Percentiles rank a stretch among this genome's conserved stretches.
phyloP scores from a whole-genome alignment of 2,797 vertebrate species.

The Catamblyrhynchus diadema region DNA sequence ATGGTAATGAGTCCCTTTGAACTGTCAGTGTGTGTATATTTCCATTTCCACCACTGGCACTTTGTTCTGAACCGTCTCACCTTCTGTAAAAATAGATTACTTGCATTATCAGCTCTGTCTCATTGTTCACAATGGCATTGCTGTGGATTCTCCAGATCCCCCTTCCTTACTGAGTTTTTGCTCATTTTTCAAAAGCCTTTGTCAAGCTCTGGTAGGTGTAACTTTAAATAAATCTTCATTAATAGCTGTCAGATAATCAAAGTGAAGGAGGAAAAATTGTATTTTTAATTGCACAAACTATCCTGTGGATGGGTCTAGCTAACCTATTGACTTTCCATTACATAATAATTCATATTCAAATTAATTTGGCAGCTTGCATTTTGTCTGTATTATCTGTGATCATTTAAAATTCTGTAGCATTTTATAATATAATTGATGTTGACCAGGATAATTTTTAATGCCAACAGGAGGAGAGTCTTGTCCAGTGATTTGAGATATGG shows the following conservation, averaged over 20 bases:
- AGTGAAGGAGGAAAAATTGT: neutral
- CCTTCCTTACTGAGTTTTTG: neutral
- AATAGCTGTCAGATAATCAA: neutral
- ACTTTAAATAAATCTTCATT: neutral
- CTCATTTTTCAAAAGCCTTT: neutral
- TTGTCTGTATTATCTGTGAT: conserved; percentile 8
- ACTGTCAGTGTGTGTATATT: conserved; percentile 27
- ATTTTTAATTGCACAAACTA: neutral
- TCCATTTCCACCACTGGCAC: conserved; percentile 51
- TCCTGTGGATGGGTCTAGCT: neutral
- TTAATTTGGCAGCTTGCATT: conserved; percentile 15
- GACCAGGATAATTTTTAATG: neutral
- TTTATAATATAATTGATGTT: neutral
- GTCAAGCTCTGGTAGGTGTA: conserved; percentile 7
- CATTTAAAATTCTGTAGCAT: neutral
- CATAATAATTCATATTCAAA: neutral
- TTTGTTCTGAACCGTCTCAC: conserved; percentile 49
- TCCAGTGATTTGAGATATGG: neutral
- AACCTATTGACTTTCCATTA: neutral
- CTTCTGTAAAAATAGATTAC: conserved; percentile 60
- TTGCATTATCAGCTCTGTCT: conserved; percentile 25
- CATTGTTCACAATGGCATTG: neutral
- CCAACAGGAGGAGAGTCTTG: neutral
- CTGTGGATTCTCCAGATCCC: neutral
- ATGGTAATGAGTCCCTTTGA: conserved; percentile 54